Evolutionary conservation across 2,113 vertebrate genomes (phyloP).

Genomic region (Syngnathoides biaculeatus): DNA sequence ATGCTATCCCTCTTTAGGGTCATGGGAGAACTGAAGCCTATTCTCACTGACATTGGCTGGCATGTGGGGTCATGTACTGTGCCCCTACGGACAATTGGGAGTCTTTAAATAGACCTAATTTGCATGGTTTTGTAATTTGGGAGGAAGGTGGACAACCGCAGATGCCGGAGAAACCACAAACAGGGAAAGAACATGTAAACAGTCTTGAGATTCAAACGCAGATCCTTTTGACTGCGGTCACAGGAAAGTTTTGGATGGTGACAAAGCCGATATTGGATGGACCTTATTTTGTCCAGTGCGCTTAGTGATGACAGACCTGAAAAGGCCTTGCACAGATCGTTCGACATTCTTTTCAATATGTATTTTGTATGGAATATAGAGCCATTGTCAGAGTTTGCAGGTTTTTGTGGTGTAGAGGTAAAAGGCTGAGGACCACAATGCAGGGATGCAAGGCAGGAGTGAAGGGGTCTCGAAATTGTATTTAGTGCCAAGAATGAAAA

Average conservation of each 20-base stretch:
- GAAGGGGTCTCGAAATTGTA: too few species aligned
- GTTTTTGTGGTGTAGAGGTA: too few species aligned
- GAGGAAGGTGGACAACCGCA: too few species aligned
- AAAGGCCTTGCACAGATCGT: not conserved
- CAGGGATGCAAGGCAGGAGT: too few species aligned
- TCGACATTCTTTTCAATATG: not conserved
- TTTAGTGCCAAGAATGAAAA: too few species aligned
- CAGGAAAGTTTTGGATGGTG: not conserved
- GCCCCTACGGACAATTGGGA: not conserved
- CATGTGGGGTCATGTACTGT: too few species aligned
- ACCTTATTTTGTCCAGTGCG: not conserved
- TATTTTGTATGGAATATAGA: not conserved
- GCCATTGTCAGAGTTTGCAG: too few species aligned
- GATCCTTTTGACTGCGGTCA: not conserved
- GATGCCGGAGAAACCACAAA: too few species aligned
- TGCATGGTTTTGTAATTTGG: not conserved
- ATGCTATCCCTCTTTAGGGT: not conserved
- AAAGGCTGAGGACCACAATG: too few species aligned
- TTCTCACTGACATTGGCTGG: not conserved
- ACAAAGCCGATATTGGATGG: not conserved
- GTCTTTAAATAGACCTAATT: not conserved
- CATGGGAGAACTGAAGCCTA: not conserved
- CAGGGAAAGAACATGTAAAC: not conserved
- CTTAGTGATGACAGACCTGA: too few species aligned
- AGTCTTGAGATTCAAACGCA: not conserved